These are phyloP conservation scores for Calliscelio sp. DNA, from an alignment of 2,888 invertebrate genomes.

Conservation along the genomic window DNA sequence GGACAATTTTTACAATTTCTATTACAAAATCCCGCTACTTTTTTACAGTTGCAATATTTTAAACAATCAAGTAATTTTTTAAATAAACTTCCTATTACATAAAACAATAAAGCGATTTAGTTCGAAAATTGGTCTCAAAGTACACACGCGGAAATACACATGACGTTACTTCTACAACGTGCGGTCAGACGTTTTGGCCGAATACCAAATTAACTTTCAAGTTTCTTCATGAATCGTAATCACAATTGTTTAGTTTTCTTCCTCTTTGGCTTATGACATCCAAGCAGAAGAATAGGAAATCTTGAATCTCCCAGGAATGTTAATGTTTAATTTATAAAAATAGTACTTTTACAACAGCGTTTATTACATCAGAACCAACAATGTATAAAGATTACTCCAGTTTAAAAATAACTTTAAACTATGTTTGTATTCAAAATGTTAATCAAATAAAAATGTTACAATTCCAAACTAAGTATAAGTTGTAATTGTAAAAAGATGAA, in stretches of 20 bases:
- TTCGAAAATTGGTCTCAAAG: constrained; percentile 26
- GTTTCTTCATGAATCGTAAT: constrained; percentile 79
- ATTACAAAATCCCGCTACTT: background rate
- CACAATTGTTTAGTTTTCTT: constrained; percentile 64
- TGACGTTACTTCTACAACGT: constrained; percentile 2
- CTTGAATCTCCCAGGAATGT: too few relatives aligned
- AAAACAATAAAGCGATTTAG: constrained; percentile 36
- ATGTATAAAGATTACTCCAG: too few relatives aligned
- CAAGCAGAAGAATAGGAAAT: constrained; percentile 35
- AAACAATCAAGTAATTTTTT: constrained; percentile 9
- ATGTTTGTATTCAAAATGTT: too few relatives aligned
- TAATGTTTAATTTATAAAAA: too few relatives aligned
- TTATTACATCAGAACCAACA: too few relatives aligned
- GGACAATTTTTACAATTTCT: background rate
- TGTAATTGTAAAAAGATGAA: too few relatives aligned
- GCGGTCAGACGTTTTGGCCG: constrained; percentile 78
- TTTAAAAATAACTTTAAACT: too few relatives aligned
- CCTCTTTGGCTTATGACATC: constrained; percentile 68
- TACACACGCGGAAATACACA: constrained; percentile 39
- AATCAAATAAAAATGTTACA: too few relatives aligned
- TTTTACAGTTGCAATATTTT: background rate
- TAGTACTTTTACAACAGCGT: too few relatives aligned
- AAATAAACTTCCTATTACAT: constrained; percentile 10
- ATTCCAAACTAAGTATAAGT: too few relatives aligned
- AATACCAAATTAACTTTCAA: constrained; percentile 83